Base-by-base conservation (phyloP, 2,797 vertebrate genomes). In the Discoglossus pictus region DNA sequence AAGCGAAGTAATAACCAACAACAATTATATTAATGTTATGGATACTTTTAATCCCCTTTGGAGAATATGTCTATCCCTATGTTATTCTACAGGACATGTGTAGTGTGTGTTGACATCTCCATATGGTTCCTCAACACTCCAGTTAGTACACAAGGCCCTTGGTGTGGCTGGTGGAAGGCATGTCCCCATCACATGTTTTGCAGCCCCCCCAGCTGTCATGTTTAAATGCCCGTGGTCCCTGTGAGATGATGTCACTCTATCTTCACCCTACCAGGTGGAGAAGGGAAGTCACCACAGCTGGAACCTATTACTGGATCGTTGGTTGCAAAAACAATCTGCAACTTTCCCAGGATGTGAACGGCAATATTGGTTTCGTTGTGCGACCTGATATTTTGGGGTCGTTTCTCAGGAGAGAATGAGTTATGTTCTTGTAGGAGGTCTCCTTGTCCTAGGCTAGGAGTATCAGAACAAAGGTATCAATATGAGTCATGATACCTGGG, bases 251-350 rank as follows among this genome's bases (percentile, higher is more conserved):
- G 43, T 63, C 67, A 63, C 52, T 12, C 23, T 27, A 34, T 11
- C 39, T 42, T 9, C n/a, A 4, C 15, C 34, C 31, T 5, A 62
- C 58, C 66, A 62, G 50, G 66, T 55, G 50, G 39, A 24, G 17
- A 21, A 11, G 58, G 21, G 40, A 65, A 18, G 10, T 5, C 21
- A 2, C 2, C 24, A 36, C 60, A 63, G 43, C 42, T 63, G 67
- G 59, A 63, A 70, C 16, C 18, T 31, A 63, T 70, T 63, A 70
- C 31, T 48, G 27, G 42, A 5, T 53, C 7, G 31, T 61, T 36
- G 53, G 42, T 12, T 36, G 17, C 16, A 39, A 42, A 27, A 25
- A 34, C 55, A 5, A n/a, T n/a, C n/a, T n/a, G n/a, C n/a, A 11
- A 15, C 12, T 60, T 70, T 63, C 67, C 60, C 52, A 63, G 23